Percentiles rank a stretch among this genome's conserved stretches.
Evolutionary conservation across 64 coral and sea anemone genomes (phyloP).

Genomic region (Montipora sp.): DNA sequence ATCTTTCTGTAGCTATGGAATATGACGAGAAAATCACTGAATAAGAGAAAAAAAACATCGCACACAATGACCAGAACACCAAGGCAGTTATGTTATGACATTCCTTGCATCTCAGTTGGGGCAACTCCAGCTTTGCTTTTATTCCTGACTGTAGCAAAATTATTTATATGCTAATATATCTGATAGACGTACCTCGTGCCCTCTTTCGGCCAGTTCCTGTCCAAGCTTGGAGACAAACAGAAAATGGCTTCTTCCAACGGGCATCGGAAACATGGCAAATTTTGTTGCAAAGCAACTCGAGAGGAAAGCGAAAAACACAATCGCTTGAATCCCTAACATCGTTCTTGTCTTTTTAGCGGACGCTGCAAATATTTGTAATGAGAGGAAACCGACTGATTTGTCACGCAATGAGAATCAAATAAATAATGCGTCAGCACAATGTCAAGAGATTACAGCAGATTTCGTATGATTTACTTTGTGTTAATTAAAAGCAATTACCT

Average conservation of each 20-base stretch:
- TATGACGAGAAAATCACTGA: too few relatives aligned
- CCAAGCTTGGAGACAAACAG: slow-evolving; percentile 32
- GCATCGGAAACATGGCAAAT: slow-evolving; percentile 50
- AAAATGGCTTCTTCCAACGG: slow-evolving; percentile 56
- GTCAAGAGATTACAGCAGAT: too few relatives aligned
- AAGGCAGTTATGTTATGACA: too few relatives aligned
- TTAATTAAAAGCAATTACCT: too few relatives aligned
- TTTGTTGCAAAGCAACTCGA: slow-evolving; percentile 42
- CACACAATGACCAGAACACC: too few relatives aligned
- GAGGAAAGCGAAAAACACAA: background rate
- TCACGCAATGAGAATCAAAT: too few relatives aligned
- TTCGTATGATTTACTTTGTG: too few relatives aligned
- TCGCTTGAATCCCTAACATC: background rate
- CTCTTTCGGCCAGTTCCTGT: slow-evolving; percentile 35
- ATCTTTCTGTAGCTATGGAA: too few relatives aligned
- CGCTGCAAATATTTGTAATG: too few relatives aligned
- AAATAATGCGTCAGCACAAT: too few relatives aligned
- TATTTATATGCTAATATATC: background rate
- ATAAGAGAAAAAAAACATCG: too few relatives aligned
- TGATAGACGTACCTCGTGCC: slow-evolving; percentile 47
- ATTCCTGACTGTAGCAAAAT: background rate
- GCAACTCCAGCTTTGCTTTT: background rate
- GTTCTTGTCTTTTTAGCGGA: background rate
- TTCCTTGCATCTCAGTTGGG: background rate
- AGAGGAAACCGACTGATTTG: too few relatives aligned